These are phyloP conservation scores for Adelphocoris suturalis DNA, from an alignment of 2,888 invertebrate species.

Conservation along the genomic window DNA sequence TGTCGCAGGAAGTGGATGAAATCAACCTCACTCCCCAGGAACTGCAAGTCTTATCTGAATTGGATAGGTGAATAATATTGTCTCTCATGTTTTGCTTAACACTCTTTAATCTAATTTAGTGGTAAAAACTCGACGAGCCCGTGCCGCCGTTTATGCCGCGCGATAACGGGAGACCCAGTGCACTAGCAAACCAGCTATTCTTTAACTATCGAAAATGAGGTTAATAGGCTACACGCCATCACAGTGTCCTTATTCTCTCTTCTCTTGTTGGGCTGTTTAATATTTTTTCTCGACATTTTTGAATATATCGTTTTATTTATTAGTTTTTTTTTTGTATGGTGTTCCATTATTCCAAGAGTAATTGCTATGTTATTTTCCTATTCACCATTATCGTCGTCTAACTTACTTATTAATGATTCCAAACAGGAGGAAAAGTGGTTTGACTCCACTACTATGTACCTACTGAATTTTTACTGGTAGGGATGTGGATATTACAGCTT, in stretches of 20 bases:
- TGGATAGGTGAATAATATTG: conserved; percentile 86
- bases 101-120: no score
- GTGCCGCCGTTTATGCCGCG: background rate
- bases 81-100: background rate
- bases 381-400: no score
- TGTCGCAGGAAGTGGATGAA: conserved; percentile 83
- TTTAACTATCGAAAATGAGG: conserved; percentile 22
- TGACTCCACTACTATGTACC: no score
- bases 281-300: background rate
- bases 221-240: conserved; percentile 58
- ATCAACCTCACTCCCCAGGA: conserved; percentile 89
- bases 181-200: background rate
- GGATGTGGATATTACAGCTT: no score
- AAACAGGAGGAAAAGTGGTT: no score
- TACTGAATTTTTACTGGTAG: no score
- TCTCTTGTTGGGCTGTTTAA: background rate
- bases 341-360: no score
- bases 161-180: background rate
- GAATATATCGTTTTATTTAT: no score
- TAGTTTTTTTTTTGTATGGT: no score
- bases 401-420: no score
- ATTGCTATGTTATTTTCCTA: no score
- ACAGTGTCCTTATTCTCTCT: background rate
- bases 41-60: conserved; percentile 90
- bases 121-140: background rate